phyloP scores from a whole-genome alignment of 2,113 vertebrate genomes.

The Pelodiscus sinensis region DNA sequence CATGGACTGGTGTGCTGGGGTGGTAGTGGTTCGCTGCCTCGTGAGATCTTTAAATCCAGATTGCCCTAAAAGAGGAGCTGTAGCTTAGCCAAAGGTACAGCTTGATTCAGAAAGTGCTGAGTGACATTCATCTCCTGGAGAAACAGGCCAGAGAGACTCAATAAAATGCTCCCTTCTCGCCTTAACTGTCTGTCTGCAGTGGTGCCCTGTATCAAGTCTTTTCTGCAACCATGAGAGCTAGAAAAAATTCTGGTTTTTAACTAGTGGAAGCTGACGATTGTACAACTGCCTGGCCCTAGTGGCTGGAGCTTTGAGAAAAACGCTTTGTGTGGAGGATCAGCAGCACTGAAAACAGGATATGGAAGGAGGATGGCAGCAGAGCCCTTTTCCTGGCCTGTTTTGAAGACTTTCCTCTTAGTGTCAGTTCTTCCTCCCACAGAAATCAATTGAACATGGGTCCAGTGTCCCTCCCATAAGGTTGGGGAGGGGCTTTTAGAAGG shows the following conservation, averaged over 20 bases:
- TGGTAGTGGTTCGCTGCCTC: background rate
- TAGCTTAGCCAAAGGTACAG: background rate
- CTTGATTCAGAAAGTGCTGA: background rate
- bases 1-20: background rate
- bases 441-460: too few species aligned
- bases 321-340: background rate
- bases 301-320: background rate
- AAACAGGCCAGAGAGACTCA: too few species aligned
- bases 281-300: background rate
- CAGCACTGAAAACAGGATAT: background rate
- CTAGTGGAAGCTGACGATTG: background rate
- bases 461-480: too few species aligned
- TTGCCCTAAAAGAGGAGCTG: background rate
- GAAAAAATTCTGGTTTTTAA: background rate
- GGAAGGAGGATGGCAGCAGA: too few species aligned
- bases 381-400: background rate
- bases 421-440: background rate
- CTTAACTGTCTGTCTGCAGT: background rate
- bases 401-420: background rate
- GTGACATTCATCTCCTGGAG: too few species aligned
- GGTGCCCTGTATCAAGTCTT: background rate
- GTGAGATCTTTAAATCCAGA: background rate
- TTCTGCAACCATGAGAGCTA: background rate
- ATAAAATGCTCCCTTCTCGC: background rate
- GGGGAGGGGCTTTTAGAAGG: too few species aligned